phyloP scores from a whole-genome alignment of 2,797 vertebrate species.

The Takifugu ocellatus region DNA sequence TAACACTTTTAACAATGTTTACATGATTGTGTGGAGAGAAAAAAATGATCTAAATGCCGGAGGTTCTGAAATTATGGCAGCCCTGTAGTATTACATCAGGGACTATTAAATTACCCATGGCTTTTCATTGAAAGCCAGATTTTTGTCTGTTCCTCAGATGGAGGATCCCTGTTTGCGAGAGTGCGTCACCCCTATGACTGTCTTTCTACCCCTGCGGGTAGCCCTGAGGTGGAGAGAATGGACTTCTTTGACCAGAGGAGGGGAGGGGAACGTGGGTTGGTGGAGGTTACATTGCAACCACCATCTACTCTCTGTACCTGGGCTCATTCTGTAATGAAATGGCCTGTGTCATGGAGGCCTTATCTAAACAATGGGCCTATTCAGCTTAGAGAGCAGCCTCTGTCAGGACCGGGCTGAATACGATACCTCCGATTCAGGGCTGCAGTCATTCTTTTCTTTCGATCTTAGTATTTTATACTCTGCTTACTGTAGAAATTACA shows the following conservation, averaged over 20 bases:
- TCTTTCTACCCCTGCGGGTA: constrained; percentile 64
- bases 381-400: constrained; percentile 69
- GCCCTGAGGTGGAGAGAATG: constrained; percentile 53
- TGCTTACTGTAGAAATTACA: constrained; percentile 3
- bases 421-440: constrained; percentile 73
- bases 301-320: constrained; percentile 59
- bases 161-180: constrained; percentile 64
- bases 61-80: constrained; percentile 38
- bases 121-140: constrained; percentile 46
- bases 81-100: constrained; percentile 59
- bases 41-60: constrained; percentile 29
- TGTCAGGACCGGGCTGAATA: constrained; percentile 69
- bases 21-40: constrained; percentile 13
- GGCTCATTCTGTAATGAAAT: constrained; percentile 74
- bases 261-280: constrained; percentile 13
- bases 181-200: constrained; percentile 62
- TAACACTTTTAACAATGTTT: constrained; percentile 7
- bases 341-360: constrained; percentile 74
- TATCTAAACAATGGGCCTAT: constrained; percentile 76
- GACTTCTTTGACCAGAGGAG: constrained; percentile 57
- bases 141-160: constrained; percentile 41
- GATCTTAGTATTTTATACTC: constrained; percentile 44
- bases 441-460: constrained; percentile 57
- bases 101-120: constrained; percentile 51
- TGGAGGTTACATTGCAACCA: constrained; percentile 60